phyloP scores from a whole-genome alignment of 1,140 invertebrate species.

The Oryzaephilus surinamensis region DNA sequence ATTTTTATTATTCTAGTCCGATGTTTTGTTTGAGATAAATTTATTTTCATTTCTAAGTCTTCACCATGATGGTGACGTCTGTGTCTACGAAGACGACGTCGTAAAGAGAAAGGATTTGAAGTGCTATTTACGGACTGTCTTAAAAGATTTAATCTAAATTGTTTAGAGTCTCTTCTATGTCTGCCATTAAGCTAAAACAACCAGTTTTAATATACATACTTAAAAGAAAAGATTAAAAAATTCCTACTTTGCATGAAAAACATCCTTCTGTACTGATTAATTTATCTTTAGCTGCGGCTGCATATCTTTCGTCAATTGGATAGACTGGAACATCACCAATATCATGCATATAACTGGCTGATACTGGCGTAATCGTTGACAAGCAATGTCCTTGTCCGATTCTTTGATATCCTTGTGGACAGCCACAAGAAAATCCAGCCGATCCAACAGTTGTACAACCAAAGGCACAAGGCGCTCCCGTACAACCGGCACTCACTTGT shows the following conservation, averaged over 20 bases:
- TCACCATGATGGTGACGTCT: conserved; percentile 38
- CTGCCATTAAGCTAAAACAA: conserved; percentile 34
- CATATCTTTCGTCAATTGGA: conserved; percentile 42
- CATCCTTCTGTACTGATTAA: conserved; percentile 81
- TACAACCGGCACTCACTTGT: conserved; percentile 58
- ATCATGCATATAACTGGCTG: conserved; percentile 42
- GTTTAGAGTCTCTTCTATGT: conserved; percentile 34
- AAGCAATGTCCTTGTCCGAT: conserved; percentile 64
- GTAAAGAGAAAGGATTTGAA: too few species aligned
- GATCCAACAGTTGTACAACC: conserved; percentile 56
- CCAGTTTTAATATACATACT: conserved; percentile 3
- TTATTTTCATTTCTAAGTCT: conserved; percentile 44
- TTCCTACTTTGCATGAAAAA: conserved; percentile 72
- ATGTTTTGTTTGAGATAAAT: conserved; percentile 49
- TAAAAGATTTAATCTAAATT: conserved; percentile 11
- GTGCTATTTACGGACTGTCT: too few species aligned
- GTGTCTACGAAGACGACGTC: conserved; percentile 17
- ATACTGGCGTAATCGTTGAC: conserved; percentile 57
- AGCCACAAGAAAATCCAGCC: conserved; percentile 62
- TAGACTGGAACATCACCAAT: conserved; percentile 59
- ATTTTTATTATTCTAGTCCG: conserved; percentile 51
- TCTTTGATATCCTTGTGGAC: conserved; percentile 65
- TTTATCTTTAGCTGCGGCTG: conserved; percentile 44
- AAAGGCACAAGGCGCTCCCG: conserved; percentile 63
- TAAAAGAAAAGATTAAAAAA: too few species aligned